Evolutionary conservation across 2,797 vertebrate species (phyloP).

Genomic region (Neosalanx taihuensis): DNA sequence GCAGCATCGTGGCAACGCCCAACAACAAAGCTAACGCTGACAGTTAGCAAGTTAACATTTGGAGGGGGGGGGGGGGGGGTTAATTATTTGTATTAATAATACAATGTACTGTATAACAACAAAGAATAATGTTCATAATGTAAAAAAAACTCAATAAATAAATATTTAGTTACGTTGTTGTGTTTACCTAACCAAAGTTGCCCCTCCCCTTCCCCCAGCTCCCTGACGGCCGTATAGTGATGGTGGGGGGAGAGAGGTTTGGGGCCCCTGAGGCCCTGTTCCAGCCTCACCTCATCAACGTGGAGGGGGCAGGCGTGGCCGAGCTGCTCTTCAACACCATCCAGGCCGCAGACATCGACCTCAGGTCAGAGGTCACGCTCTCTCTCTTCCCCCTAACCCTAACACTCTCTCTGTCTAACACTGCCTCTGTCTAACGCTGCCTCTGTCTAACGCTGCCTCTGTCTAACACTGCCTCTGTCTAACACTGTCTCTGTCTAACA

Average conservation of each 20-base stretch:
- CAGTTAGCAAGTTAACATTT: no score
- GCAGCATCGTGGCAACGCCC: no score
- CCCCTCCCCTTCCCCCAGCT: constrained; percentile 54
- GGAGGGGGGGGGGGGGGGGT: no score
- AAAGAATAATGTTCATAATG: no score
- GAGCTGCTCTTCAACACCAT: constrained; percentile 83
- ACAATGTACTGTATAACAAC: no score
- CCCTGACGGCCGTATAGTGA: constrained; percentile 75
- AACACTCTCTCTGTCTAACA: no score
- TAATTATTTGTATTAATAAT: no score
- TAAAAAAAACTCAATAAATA: not conserved
- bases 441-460: no score
- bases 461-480: no score
- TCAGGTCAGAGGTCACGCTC: constrained; percentile 52
- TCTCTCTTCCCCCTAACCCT: not conserved
- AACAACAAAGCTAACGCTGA: no score
- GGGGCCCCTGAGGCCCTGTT: constrained; percentile 82
- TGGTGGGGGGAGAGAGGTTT: constrained; percentile 78
- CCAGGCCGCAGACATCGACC: constrained; percentile 81
- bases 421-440: no score
- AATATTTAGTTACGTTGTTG: not conserved
- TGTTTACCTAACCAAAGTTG: not conserved
- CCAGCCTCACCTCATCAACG: constrained; percentile 81
- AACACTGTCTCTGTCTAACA: no score
- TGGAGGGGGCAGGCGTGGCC: constrained; percentile 78